Percentiles rank a stretch among this genome's conserved stretches.
phyloP scores from a whole-genome alignment of 2,888 invertebrate species.

The Dryocosmus kuriphilus region DNA sequence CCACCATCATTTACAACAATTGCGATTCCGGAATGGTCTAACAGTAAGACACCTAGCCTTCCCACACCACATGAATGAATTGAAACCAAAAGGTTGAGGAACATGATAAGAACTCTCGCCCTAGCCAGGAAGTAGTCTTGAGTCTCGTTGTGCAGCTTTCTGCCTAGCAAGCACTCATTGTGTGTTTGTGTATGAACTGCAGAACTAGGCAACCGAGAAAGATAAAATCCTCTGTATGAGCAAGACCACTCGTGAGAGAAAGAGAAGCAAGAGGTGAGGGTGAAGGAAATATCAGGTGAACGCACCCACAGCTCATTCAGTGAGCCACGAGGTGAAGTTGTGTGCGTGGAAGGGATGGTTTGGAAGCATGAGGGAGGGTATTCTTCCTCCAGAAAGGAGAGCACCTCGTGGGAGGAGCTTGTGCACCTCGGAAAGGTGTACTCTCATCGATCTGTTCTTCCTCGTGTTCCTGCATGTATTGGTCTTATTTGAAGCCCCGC shows the following conservation, averaged over 20 bases:
- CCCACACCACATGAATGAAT: not conserved
- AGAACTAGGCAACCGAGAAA: slow-evolving; percentile 27
- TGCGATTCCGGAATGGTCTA: not conserved
- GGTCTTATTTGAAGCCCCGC: slow-evolving; percentile 15
- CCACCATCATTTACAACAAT: too few species aligned
- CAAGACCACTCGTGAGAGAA: slow-evolving; percentile 45
- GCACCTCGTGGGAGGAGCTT: slow-evolving; percentile 20
- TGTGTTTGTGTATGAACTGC: slow-evolving; percentile 40
- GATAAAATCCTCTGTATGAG: slow-evolving; percentile 16
- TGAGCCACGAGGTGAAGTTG: slow-evolving; percentile 41
- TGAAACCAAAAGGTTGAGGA: slow-evolving; percentile 24
- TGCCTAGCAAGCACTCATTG: slow-evolving; percentile 35
- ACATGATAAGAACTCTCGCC: slow-evolving; percentile 60
- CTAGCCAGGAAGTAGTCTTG: slow-evolving; percentile 59
- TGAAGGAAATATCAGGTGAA: slow-evolving; percentile 49
- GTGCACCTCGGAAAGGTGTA: slow-evolving; percentile 37
- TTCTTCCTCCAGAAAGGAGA: slow-evolving; percentile 17
- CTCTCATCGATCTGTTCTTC: slow-evolving; percentile 48
- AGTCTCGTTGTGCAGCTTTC: slow-evolving; percentile 59
- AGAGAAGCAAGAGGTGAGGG: slow-evolving; percentile 45
- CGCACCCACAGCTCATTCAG: slow-evolving; percentile 52
- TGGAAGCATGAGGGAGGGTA: slow-evolving; percentile 33
- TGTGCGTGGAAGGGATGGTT: slow-evolving; percentile 42
- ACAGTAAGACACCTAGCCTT: not conserved
- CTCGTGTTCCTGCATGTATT: slow-evolving; percentile 42